Percentiles rank a stretch among this genome's conserved stretches.
These are phyloP conservation scores for Ophonus ardosiacus DNA, from an alignment of 2,888 invertebrate species.

Conservation along the genomic window DNA sequence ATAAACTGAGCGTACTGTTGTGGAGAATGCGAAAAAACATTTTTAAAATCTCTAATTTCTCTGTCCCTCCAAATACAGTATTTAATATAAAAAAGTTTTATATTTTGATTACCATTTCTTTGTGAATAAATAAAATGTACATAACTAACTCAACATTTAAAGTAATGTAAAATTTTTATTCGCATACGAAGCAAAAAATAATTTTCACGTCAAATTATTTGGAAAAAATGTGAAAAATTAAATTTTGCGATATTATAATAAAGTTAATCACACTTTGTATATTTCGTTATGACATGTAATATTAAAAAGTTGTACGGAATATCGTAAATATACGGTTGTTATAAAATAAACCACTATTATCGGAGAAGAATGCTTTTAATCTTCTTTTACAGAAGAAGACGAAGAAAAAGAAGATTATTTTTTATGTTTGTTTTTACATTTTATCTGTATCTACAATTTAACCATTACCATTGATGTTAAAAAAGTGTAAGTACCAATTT, in stretches of 20 bases:
- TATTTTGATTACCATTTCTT: neutral
- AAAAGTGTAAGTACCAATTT: too few relatives aligned
- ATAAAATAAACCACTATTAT: conserved; percentile 62
- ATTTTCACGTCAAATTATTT: conserved; percentile 20
- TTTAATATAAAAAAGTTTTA: neutral
- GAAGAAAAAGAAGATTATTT: too few relatives aligned
- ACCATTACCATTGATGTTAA: too few relatives aligned
- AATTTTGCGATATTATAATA: conserved; percentile 37
- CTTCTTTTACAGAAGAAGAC: neutral
- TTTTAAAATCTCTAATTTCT: neutral
- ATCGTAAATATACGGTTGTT: conserved; percentile 64
- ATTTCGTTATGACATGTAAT: conserved; percentile 62
- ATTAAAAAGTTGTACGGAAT: conserved; percentile 62
- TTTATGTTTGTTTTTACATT: too few relatives aligned
- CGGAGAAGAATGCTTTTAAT: conserved; percentile 6
- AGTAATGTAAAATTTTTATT: conserved; percentile 59
- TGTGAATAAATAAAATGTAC: conserved; percentile 32
- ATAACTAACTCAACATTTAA: conserved; percentile 52
- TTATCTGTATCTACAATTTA: too few relatives aligned
- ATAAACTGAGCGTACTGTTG: too few relatives aligned
- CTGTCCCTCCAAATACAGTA: neutral
- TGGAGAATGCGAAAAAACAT: too few relatives aligned
- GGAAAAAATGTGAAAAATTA: conserved; percentile 26
- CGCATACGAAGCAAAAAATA: conserved; percentile 52
- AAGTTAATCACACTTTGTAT: conserved; percentile 60